Evolutionary conservation across 2,113 vertebrate species (phyloP).

Genomic region (Zapus hudsonius): DNA sequence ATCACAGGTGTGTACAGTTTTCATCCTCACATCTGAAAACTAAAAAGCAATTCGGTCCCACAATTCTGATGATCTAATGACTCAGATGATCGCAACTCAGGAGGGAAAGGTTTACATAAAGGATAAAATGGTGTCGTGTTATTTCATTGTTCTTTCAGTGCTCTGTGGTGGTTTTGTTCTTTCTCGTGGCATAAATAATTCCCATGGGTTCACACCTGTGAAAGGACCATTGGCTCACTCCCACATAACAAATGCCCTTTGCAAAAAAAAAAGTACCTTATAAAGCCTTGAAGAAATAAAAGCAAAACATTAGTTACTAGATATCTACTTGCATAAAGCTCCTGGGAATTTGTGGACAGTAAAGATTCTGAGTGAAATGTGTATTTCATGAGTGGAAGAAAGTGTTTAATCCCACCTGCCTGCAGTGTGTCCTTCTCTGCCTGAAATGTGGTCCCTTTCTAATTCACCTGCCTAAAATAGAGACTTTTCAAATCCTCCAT

Average conservation of each 20-base stretch:
- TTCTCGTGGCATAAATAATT: background rate
- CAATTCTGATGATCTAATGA: background rate
- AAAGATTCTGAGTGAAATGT: background rate
- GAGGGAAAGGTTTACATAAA: background rate
- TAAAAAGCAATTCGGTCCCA: background rate
- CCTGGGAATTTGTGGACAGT: background rate
- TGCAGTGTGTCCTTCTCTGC: background rate
- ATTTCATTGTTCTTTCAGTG: background rate
- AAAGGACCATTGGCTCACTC: background rate
- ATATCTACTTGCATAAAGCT: background rate
- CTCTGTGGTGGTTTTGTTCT: background rate
- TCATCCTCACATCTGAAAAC: background rate
- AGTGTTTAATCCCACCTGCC: background rate
- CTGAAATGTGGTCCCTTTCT: background rate
- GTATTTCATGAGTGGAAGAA: background rate
- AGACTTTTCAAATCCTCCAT: background rate
- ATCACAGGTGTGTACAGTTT: background rate
- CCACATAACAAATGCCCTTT: background rate
- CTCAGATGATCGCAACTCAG: background rate
- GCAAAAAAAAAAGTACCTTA: background rate
- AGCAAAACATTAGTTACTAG: no score
- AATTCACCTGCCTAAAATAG: background rate
- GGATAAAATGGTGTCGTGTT: no score
- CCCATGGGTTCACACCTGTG: background rate
- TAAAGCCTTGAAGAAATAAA: background rate